These are phyloP conservation scores for Channa striata DNA, from an alignment of 2,797 vertebrate genomes.

Conservation along the genomic window DNA sequence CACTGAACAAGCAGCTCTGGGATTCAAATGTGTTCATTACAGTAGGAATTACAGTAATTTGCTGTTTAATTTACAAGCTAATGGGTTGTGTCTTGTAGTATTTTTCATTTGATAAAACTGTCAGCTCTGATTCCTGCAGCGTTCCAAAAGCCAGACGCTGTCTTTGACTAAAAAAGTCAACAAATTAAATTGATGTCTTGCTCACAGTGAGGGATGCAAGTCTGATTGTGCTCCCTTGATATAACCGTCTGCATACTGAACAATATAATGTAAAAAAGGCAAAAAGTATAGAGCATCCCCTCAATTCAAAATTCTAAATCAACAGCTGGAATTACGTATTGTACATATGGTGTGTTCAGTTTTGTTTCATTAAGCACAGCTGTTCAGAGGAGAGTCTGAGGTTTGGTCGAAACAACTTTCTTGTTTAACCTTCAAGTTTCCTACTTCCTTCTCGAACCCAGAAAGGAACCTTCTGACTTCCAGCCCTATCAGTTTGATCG, in stretches of 20 bases:
- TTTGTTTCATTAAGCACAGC: conserved; percentile 15
- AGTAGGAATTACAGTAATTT: conserved; percentile 24
- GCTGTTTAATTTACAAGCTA: conserved; percentile 26
- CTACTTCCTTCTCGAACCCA: background rate
- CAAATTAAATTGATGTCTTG: conserved; percentile 25
- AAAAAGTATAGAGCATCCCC: background rate
- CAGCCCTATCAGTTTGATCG: conserved; percentile 8
- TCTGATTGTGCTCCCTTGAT: background rate
- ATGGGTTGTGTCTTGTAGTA: conserved; percentile 5
- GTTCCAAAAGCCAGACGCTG: conserved; percentile 6
- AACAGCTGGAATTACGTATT: conserved; percentile 2
- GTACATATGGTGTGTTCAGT: background rate
- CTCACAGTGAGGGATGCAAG: background rate
- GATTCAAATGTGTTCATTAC: conserved; percentile 20
- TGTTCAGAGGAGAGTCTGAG: background rate
- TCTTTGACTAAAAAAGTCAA: conserved; percentile 15
- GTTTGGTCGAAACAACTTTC: conserved; percentile 1
- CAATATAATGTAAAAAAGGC: background rate
- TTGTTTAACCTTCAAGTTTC: conserved; percentile 1
- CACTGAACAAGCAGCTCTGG: too few relatives aligned
- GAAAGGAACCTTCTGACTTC: background rate
- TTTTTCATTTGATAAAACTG: conserved; percentile 33
- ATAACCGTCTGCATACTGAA: conserved; percentile 8
- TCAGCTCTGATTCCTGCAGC: conserved; percentile 1
- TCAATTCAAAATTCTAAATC: background rate